phyloP scores from a whole-genome alignment of 1,140 invertebrate genomes.

The Tetragonula clypearis region DNA sequence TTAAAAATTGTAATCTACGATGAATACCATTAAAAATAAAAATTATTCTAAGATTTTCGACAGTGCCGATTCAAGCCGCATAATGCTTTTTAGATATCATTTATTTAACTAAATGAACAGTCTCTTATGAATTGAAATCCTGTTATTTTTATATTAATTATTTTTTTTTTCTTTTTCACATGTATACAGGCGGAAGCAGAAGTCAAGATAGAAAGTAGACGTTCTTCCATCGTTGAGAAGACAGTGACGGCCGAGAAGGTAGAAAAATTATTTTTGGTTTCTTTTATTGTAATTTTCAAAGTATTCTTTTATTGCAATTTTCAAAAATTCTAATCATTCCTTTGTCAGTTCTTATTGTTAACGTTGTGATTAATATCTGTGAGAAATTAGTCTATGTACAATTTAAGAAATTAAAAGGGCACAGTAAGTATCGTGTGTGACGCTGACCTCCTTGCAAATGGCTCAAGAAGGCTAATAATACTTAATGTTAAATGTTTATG shows the following conservation, averaged over 20 bases:
- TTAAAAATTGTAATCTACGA: too few species aligned
- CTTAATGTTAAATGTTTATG: neutral
- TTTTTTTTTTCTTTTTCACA: conserved; percentile 1
- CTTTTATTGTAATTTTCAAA: neutral
- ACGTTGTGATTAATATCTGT: neutral
- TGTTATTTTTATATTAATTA: neutral
- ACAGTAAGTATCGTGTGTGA: conserved; percentile 52
- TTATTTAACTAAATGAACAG: neutral
- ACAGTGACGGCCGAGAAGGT: conserved; percentile 84
- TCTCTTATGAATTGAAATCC: neutral
- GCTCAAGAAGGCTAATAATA: conserved; percentile 39
- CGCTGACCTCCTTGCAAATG: conserved; percentile 47
- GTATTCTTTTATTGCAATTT: neutral
- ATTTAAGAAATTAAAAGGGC: neutral
- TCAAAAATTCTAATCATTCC: neutral
- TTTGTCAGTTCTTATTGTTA: neutral
- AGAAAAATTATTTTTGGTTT: conserved; percentile 62
- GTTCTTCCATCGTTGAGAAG: conserved; percentile 84
- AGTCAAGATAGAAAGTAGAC: conserved; percentile 84
- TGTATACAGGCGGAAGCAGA: conserved; percentile 80
- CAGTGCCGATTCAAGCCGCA: too few species aligned
- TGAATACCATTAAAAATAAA: too few species aligned
- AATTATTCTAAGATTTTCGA: too few species aligned
- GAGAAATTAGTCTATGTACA: neutral
- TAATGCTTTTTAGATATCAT: too few species aligned